phyloP scores from a whole-genome alignment of 2,888 invertebrate genomes.

The Mesorhabditis belari region DNA sequence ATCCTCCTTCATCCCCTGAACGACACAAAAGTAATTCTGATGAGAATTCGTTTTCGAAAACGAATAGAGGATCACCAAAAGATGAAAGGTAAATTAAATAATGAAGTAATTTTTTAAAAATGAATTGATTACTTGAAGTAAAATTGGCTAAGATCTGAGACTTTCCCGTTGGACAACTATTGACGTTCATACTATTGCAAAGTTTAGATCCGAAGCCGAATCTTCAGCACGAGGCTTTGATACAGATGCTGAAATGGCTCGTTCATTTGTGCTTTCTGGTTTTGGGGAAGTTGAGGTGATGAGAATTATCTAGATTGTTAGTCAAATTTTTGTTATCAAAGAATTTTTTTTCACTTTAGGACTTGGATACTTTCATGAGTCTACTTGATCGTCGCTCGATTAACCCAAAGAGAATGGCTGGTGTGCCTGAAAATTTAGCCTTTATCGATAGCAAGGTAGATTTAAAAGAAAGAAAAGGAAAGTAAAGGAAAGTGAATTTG shows the following conservation, averaged over 20 bases:
- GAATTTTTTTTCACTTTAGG: slow-evolving; percentile 6
- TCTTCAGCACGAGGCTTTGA: slow-evolving; percentile 6
- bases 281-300: slow-evolving; percentile 20
- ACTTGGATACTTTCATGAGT: slow-evolving; percentile 14
- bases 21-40: neutral
- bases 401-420: slow-evolving; percentile 1
- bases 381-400: slow-evolving; percentile 8
- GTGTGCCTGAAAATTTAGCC: slow-evolving; percentile 6
- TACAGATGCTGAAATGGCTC: slow-evolving; percentile 20
- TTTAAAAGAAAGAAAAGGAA: slow-evolving; percentile 2
- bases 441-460: slow-evolving; percentile 12
- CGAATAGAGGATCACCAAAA: too few relatives aligned
- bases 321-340: neutral
- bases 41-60: too few relatives aligned
- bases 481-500: neutral
- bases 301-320: neutral
- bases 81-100: neutral
- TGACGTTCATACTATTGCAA: too few relatives aligned
- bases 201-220: neutral
- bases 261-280: slow-evolving; percentile 25
- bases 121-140: too few relatives aligned
- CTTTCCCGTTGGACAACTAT: neutral
- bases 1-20: neutral
- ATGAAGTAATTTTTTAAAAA: neutral
- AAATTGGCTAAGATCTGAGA: neutral